Percentiles rank a stretch among this genome's conserved stretches.
phyloP scores from a whole-genome alignment of 2,113 vertebrate genomes.

The Platysternon megacephalum region DNA sequence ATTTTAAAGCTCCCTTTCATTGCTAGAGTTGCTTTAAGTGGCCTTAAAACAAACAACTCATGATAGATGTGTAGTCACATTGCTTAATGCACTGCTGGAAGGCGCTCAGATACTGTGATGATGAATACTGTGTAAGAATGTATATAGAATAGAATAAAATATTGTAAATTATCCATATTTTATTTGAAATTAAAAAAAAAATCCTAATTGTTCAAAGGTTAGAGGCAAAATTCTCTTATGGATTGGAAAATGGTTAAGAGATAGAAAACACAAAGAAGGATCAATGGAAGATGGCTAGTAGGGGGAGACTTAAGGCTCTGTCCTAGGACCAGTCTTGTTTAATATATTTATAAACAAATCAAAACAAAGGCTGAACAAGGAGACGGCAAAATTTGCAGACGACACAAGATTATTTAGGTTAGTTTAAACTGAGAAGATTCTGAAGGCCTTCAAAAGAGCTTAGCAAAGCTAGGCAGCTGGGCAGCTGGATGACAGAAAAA shows the following conservation, averaged over 20 bases:
- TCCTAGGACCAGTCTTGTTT: not conserved
- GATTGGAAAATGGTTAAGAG: not conserved
- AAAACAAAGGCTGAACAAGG: not conserved
- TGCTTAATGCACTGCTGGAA: too few species aligned
- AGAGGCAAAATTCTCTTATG: not conserved
- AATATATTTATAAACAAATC: not conserved
- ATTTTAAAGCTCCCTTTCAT: not conserved
- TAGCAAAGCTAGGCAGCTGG: not conserved
- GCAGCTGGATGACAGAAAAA: not conserved
- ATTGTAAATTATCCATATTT: not conserved
- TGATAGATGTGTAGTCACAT: not conserved
- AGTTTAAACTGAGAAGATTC: not conserved
- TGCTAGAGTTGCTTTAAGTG: not conserved
- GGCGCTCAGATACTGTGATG: not conserved
- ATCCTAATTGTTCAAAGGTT: not conserved
- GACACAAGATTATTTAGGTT: not conserved
- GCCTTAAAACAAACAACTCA: not conserved
- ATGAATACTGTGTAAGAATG: not conserved
- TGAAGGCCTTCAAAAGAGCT: not conserved
- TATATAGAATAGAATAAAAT: not conserved
- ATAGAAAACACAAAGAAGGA: not conserved
- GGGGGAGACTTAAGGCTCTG: not conserved
- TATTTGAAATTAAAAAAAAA: too few species aligned
- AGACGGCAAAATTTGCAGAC: not conserved
- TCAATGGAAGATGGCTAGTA: not conserved